Conservation (phyloP, 2,888 invertebrate species). For the Drosophila cognata region DNA sequence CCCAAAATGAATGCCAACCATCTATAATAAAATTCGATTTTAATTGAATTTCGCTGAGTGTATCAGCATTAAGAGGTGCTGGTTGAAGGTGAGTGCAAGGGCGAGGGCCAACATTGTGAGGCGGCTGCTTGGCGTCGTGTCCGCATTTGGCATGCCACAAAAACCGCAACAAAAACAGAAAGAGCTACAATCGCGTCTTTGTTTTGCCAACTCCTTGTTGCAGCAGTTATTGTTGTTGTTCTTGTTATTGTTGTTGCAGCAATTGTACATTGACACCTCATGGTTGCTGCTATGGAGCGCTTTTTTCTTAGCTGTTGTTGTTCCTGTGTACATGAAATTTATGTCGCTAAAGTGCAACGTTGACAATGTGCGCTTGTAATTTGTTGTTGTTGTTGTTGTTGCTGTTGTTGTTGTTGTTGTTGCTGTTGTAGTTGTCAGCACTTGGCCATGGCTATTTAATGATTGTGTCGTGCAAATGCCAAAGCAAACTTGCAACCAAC, state of each 20-base stretch:
- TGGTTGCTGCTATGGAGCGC: constrained; percentile 44
- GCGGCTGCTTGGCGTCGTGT: constrained; percentile 61
- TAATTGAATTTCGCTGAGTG: background rate
- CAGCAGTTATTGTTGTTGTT: constrained; percentile 28
- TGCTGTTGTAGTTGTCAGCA: constrained; percentile 65
- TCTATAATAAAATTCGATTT: background rate
- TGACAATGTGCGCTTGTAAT: constrained; percentile 81
- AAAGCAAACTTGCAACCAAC: constrained; percentile 34
- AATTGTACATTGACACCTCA: constrained; percentile 80
- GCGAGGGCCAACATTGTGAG: constrained; percentile 16
- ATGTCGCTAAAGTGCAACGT: constrained; percentile 80
- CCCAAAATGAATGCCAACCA: background rate
- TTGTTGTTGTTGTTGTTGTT: constrained; percentile 66
- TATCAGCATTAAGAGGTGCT: background rate
- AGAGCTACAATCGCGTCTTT: constrained; percentile 70
- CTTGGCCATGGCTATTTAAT: constrained; percentile 78
- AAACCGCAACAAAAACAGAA: constrained; percentile 36
- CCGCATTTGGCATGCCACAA: constrained; percentile 74
- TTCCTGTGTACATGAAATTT: constrained; percentile 71
- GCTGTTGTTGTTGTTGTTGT: constrained; percentile 45
- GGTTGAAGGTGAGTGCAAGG: constrained; percentile 19
- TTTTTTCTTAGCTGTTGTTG: constrained; percentile 36
- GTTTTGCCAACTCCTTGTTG: constrained; percentile 56
- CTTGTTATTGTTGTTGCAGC: constrained; percentile 59
- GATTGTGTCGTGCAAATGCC: constrained; percentile 80